These are phyloP conservation scores for Ethmia dodecea DNA, from an alignment of 2,888 invertebrate species.

Conservation along the genomic window DNA sequence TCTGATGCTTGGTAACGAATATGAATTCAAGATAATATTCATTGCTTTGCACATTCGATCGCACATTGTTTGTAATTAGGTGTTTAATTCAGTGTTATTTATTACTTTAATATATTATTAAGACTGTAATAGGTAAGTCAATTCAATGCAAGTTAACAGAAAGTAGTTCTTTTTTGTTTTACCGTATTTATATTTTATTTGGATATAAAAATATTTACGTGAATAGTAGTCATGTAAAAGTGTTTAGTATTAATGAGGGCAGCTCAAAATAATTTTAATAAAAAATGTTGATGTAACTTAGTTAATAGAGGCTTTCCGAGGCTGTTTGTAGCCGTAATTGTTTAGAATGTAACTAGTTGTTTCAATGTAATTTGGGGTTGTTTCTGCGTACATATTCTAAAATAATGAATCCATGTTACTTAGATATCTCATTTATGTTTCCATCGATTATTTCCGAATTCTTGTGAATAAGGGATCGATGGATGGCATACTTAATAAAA, in stretches of 20 bases:
- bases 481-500: no score
- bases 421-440: no score
- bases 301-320: neutral
- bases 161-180: constrained; percentile 6
- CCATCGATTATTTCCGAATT: no score
- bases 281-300: constrained; percentile 5
- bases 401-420: no score
- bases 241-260: constrained; percentile 20
- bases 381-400: constrained; percentile 1
- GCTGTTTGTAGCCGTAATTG: constrained; percentile 2
- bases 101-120: constrained; percentile 29
- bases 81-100: no score
- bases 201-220: neutral
- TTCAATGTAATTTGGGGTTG: neutral
- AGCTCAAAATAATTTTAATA: constrained; percentile 31
- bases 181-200: constrained; percentile 4
- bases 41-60: constrained; percentile 48
- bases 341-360: neutral
- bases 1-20: no score
- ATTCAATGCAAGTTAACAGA: constrained; percentile 45
- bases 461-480: no score
- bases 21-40: no score
- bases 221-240: neutral
- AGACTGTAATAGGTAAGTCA: constrained; percentile 55
- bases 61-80: constrained; percentile 37